A percentile compares a stretch with the other conserved stretches of the same genome.
Conservation (phyloP, 2,797 vertebrate species). For the Valencia hispanica region DNA sequence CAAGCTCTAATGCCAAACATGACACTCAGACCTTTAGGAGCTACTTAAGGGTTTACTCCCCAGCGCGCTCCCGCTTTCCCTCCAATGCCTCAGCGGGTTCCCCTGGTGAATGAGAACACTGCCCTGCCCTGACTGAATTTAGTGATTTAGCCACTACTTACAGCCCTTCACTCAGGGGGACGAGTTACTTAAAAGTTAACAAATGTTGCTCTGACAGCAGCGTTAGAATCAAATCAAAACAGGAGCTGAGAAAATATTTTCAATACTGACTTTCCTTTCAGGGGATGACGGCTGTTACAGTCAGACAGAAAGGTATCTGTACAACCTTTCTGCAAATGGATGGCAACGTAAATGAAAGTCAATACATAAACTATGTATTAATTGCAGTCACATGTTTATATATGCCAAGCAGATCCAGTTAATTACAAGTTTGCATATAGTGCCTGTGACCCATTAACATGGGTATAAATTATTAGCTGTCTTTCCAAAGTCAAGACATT, state of each 20-base stretch:
- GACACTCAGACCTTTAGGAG: conserved; percentile 57
- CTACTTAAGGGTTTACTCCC: conserved; percentile 40
- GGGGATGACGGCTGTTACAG: not conserved
- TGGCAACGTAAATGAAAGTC: not conserved
- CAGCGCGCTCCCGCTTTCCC: conserved; percentile 32
- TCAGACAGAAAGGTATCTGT: not conserved
- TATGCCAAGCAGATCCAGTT: not conserved
- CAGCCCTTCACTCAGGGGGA: conserved; percentile 53
- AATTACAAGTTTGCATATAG: not conserved
- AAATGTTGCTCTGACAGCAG: conserved; percentile 52
- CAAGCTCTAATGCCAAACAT: conserved; percentile 54
- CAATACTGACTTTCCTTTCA: conserved; percentile 2
- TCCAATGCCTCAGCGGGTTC: conserved; percentile 45
- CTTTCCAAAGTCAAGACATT: not conserved
- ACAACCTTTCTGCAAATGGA: not conserved
- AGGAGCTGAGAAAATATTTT: conserved; percentile 36
- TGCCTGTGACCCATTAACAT: conserved; percentile 1
- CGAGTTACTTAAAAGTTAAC: conserved; percentile 75
- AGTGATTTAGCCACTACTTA: conserved; percentile 38
- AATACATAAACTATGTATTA: not conserved
- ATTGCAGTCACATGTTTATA: not conserved
- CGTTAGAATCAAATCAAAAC: conserved; percentile 22
- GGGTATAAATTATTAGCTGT: not conserved
- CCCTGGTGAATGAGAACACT: conserved; percentile 34
- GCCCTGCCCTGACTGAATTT: conserved; percentile 26